These are phyloP conservation scores for Coelopa pilipes DNA, from an alignment of 2,888 invertebrate species.

Conservation along the genomic window DNA sequence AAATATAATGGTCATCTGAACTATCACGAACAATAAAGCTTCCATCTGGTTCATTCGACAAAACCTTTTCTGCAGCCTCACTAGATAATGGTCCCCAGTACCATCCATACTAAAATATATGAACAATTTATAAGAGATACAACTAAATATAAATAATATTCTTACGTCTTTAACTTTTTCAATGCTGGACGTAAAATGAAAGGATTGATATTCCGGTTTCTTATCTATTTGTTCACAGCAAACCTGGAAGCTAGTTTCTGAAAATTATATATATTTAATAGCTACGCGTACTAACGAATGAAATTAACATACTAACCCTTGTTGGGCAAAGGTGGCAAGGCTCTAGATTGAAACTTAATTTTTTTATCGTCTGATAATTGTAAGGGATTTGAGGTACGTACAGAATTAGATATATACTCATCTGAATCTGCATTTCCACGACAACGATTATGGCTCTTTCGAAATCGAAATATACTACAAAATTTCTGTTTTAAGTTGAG, in stretches of 20 bases:
- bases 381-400: conserved; percentile 44
- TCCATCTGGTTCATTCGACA: conserved; percentile 92
- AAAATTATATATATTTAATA: neutral
- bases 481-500: conserved; percentile 84
- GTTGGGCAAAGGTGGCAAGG: conserved; percentile 75
- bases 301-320: conserved; percentile 59
- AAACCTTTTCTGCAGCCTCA: conserved; percentile 89
- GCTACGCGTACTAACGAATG: neutral
- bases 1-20: conserved; percentile 94
- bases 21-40: conserved; percentile 94
- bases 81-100: conserved; percentile 95
- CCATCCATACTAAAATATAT: conserved; percentile 84
- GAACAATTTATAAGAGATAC: neutral
- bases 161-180: conserved; percentile 94
- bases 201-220: conserved; percentile 65
- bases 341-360: conserved; percentile 73
- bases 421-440: conserved; percentile 51
- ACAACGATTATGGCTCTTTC: conserved; percentile 65
- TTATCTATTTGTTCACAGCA: conserved; percentile 48
- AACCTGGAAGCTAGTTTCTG: conserved; percentile 47
- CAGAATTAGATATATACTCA: conserved; percentile 47
- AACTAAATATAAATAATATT: conserved; percentile 47
- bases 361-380: conserved; percentile 55
- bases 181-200: conserved; percentile 91
- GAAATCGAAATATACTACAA: conserved; percentile 85